Base-by-base conservation (phyloP, 1,140 invertebrate genomes). In the Fragariocoptes setiger region DNA sequence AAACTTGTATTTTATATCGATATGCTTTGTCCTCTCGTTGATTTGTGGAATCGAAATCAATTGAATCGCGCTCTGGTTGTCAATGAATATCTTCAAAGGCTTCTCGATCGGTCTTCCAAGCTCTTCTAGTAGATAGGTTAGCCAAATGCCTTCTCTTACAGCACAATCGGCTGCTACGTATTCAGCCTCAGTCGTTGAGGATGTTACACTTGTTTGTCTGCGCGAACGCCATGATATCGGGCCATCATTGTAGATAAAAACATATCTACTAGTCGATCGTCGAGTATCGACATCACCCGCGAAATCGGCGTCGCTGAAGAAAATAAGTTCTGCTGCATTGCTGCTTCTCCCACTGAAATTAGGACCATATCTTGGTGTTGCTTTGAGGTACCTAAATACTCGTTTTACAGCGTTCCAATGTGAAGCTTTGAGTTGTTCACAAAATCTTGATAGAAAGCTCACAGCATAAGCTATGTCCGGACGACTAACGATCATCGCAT, bases 241-340 rank as follows among this genome's bases (percentile, higher is more conserved):
- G 36, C 45, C 47, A 20, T 44, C 48, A 42, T 48, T 48, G 12
- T 56, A n/a, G 44, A 49, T 49, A 35, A 56, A 47, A 2, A 50
- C 37, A 18, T 39, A 40, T 35, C 49, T 44, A 48, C 16, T 50
- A 18, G 52, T 48, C 37, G 53, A 51, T 48, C 50, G 52, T 37
- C 54, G 43, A 35, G 43, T 44, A 2, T 42, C 21, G 2, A 18
- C 4, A 46, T 51, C 50, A 15, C 44, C 49, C 1, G 49, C 54
- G 46, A 46, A 54, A 44, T 57, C 56, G 1, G 61, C 51, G 46
- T 60, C 59, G 15, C 50, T 48, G 50, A 49, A 59, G 1, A 25
- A 5, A 8, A 51, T 37, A 12, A 21, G 18, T 47, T 47, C 41
- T 21, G 20, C 39, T 31, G 25, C n/a, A 13, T 41, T 22, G 3